A percentile compares a stretch with the other conserved stretches of the same genome.
Conservation (phyloP, 2,888 invertebrate genomes). For the Epsilonema sp. region DNA sequence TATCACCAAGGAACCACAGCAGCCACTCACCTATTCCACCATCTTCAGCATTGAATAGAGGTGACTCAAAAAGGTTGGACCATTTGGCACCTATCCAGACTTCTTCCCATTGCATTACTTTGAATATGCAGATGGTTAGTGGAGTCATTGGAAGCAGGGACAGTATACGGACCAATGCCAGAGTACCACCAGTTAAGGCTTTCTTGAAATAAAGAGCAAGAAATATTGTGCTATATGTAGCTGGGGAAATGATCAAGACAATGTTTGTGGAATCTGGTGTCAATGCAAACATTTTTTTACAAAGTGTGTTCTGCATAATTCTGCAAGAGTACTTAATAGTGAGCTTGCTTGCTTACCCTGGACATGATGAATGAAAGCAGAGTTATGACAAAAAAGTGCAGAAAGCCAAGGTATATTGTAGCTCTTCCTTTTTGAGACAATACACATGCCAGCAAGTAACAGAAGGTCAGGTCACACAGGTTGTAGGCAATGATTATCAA, state of each 20-base stretch:
- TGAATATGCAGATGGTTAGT: constrained; percentile 13
- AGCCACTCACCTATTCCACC: constrained; percentile 47
- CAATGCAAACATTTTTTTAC: no score
- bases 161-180: neutral
- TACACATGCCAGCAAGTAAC: neutral
- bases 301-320: no score
- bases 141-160: neutral
- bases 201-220: neutral
- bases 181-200: neutral
- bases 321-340: no score
- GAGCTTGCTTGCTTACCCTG: no score
- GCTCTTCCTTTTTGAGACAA: neutral
- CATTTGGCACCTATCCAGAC: constrained; percentile 52
- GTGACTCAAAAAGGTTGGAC: constrained; percentile 45
- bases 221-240: no score
- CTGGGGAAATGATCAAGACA: no score
- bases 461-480: neutral
- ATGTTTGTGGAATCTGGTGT: no score
- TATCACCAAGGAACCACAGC: constrained; percentile 60
- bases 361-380: no score
- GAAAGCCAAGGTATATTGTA: neutral
- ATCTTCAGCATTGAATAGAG: constrained; percentile 36
- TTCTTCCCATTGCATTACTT: constrained; percentile 52
- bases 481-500: neutral
- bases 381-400: neutral